Percentiles rank a stretch among this genome's conserved stretches.
Conservation (phyloP, 2,888 invertebrate genomes). For the Choreutis nemorana region DNA sequence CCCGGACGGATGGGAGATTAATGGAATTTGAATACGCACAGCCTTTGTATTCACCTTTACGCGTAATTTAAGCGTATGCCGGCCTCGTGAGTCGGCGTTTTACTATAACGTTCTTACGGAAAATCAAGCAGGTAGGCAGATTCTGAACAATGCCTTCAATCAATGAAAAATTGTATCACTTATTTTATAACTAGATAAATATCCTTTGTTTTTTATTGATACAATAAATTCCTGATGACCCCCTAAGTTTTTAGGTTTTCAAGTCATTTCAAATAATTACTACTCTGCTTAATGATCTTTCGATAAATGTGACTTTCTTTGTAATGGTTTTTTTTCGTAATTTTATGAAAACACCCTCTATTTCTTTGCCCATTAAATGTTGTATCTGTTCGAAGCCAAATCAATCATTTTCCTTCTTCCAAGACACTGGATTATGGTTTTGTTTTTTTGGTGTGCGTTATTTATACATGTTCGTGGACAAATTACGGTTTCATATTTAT, state of each 20-base stretch:
- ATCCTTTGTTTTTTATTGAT: no score
- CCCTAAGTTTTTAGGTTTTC: no score
- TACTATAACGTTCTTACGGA: constrained; percentile 42
- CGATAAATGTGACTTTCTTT: no score
- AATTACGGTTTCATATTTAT: no score
- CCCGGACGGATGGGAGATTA: constrained; percentile 56
- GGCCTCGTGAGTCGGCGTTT: constrained; percentile 57
- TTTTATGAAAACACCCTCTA: no score
- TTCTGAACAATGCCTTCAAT: no score
- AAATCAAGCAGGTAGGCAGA: constrained; percentile 40
- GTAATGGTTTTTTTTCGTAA: no score
- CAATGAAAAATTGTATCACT: no score
- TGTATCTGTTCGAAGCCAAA: constrained; percentile 51
- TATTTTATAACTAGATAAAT: constrained; percentile 26
- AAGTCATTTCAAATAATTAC: no score
- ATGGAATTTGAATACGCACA: constrained; percentile 67
- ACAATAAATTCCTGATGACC: no score
- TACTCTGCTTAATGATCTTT: no score
- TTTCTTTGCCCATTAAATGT: constrained; percentile 41
- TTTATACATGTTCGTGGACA: no score
- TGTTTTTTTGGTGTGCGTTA: constrained; percentile 42
- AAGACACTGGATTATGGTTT: constrained; percentile 47
- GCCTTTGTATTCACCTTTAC: constrained; percentile 64
- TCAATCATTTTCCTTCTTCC: constrained; percentile 51
- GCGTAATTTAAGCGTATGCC: constrained; percentile 61